phyloP scores from a whole-genome alignment of 2,797 vertebrate species.

The Octomys mimax region DNA sequence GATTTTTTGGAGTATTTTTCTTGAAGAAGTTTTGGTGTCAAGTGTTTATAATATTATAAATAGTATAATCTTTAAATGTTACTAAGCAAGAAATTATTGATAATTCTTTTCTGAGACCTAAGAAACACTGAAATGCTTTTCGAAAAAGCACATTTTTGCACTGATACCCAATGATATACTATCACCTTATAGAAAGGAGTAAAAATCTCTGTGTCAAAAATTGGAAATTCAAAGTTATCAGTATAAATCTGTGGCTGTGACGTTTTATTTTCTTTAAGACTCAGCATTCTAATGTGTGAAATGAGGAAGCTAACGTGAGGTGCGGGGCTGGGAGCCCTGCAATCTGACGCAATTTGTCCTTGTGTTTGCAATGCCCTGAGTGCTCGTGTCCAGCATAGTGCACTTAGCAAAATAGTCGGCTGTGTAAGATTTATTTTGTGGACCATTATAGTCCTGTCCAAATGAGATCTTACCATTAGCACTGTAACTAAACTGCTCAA shows the following conservation, averaged over 20 bases:
- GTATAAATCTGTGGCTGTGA: not conserved
- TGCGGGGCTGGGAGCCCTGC: not conserved
- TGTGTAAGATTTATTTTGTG: not conserved
- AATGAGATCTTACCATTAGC: not conserved
- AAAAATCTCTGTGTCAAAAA: not conserved
- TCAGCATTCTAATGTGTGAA: not conserved
- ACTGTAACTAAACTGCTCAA: conserved; percentile 13
- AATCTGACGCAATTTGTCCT: not conserved
- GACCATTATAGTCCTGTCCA: not conserved
- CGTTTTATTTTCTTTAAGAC: conserved; percentile 7
- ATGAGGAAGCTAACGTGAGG: not conserved
- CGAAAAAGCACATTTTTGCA: not conserved
- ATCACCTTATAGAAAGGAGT: not conserved
- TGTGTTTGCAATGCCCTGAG: not conserved
- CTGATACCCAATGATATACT: not conserved
- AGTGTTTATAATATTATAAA: not conserved
- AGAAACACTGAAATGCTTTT: conserved; percentile 2
- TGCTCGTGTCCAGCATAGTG: not conserved
- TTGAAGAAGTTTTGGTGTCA: not conserved
- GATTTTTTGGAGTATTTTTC: not conserved
- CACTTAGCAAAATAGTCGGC: not conserved
- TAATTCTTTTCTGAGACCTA: not conserved
- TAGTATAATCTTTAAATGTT: conserved; percentile 46
- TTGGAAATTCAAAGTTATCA: not conserved
- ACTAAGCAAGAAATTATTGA: conserved; percentile 44